Evolutionary conservation across 2,888 invertebrate species (phyloP).

Genomic region (Nebria salina): DNA sequence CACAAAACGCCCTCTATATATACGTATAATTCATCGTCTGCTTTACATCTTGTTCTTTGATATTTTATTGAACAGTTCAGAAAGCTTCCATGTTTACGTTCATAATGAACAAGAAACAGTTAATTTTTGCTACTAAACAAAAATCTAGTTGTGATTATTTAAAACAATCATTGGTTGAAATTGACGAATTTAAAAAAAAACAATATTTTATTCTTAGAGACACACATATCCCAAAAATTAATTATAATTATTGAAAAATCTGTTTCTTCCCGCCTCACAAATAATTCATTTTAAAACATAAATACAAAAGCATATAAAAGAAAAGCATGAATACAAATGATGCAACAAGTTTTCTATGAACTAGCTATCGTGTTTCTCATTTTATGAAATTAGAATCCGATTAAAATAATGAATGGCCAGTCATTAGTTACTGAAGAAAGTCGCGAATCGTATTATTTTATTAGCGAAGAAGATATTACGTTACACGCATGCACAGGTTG

Average conservation of each 20-base stretch:
- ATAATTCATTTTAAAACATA: neutral
- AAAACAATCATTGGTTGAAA: no score
- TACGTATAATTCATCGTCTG: slow-evolving; percentile 22
- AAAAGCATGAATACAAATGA: neutral
- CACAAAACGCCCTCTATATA: slow-evolving; percentile 30
- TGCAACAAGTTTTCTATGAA: neutral
- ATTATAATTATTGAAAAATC: no score
- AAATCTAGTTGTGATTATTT: no score
- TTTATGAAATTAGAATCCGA: slow-evolving; percentile 22
- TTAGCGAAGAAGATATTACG: slow-evolving; percentile 19
- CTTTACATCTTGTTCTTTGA: slow-evolving; percentile 14
- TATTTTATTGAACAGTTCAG: slow-evolving; percentile 24
- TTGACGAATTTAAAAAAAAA: no score
- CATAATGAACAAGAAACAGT: no score
- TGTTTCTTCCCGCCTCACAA: neutral
- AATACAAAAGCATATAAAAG: neutral
- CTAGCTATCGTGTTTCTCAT: neutral
- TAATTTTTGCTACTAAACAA: no score
- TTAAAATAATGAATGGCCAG: slow-evolving; percentile 37
- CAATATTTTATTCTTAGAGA: no score
- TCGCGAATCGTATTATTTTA: slow-evolving; percentile 21
- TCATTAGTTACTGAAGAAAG: slow-evolving; percentile 36
- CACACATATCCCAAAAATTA: no score
- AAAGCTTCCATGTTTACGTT: neutral
- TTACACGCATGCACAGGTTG: slow-evolving; percentile 17